Evolutionary conservation across 2,888 invertebrate species (phyloP).

Genomic region (Harpagoxenus sublaevis): DNA sequence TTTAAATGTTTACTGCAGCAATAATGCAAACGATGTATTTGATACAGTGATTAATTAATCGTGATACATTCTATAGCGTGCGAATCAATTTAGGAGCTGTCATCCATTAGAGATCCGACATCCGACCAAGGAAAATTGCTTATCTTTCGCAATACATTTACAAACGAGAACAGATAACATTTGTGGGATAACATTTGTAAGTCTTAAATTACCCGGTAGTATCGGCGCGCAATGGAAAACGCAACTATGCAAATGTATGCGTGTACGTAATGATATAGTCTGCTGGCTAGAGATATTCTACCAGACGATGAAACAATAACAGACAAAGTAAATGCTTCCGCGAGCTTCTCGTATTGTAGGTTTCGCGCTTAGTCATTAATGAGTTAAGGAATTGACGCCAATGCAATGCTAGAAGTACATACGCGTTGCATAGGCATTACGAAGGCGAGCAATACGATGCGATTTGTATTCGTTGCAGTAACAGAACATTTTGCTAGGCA

Average conservation of each 20-base stretch:
- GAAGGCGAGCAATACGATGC: slow-evolving; percentile 57
- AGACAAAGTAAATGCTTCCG: slow-evolving; percentile 25
- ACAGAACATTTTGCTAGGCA: slow-evolving; percentile 50
- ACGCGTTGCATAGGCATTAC: slow-evolving; percentile 48
- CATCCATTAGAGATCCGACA: neutral
- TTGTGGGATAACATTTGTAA: slow-evolving; percentile 7
- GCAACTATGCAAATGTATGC: slow-evolving; percentile 16
- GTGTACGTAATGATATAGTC: neutral
- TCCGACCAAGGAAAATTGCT: neutral
- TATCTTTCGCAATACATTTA: slow-evolving; percentile 9
- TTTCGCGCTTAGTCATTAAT: slow-evolving; percentile 22
- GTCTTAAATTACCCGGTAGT: slow-evolving; percentile 8
- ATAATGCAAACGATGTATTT: slow-evolving; percentile 1
- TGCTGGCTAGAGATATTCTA: slow-evolving; percentile 1
- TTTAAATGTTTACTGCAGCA: slow-evolving; percentile 1
- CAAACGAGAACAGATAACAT: neutral
- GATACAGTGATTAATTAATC: slow-evolving; percentile 35
- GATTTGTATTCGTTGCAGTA: slow-evolving; percentile 75
- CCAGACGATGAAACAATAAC: slow-evolving; percentile 13
- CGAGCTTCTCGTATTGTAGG: neutral
- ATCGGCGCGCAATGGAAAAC: slow-evolving; percentile 1
- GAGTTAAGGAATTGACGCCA: slow-evolving; percentile 32
- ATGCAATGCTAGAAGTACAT: slow-evolving; percentile 41
- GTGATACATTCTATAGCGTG: slow-evolving; percentile 7
- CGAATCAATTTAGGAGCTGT: slow-evolving; percentile 35